Base-by-base conservation (phyloP, 2,113 vertebrate genomes). In the Hydrolagus affinis region DNA sequence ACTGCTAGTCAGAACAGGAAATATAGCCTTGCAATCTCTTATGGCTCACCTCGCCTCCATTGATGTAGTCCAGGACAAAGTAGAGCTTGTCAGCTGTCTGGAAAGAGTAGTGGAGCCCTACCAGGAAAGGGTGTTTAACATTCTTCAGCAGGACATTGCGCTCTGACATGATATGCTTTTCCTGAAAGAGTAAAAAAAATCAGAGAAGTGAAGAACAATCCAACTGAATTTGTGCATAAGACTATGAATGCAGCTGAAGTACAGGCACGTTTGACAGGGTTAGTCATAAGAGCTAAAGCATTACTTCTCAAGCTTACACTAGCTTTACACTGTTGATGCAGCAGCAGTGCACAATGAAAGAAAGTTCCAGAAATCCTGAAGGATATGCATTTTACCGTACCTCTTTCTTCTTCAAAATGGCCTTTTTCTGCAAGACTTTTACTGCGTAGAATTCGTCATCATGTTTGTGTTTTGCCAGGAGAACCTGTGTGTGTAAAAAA, bases 91-190 rank as follows among this genome's bases (percentile, higher is more conserved):
- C 97, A 0, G 98, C 94, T 0, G 98, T 99, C 91, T 99, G 98
- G 92, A 99, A 99, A 56, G 97, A 99, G 88, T 96, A 99, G 90
- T 98, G 96, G 86, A 99, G 96, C 56, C 98, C 98, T 2, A 99
- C 98, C 89, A 99, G 89, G 91, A 99, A 99, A 19, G 98, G 96
- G 88, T 99, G 98, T 89, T 99, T 99, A 89, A 99, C 96, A 83
- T 99, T 99, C 91, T 99, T 99, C 86, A 99, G 90, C 15, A 99
- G 89, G 83, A 99, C 98, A 86, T 99, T 99, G 86, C 97, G 94
- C 88, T 99, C 98, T 0, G 97, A 98, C 98, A 99, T 99, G 70
- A 99, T 99, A 90, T 99, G 97, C 88, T 99, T 99, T 91, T 99
- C 97, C 98, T 99, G 90, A 62, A 87, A 89, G 85, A 75, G 85